Percentiles rank a stretch among this genome's conserved stretches.
These are phyloP conservation scores for Labrus mixtus DNA, from an alignment of 2,113 vertebrate species.

Conservation along the genomic window DNA sequence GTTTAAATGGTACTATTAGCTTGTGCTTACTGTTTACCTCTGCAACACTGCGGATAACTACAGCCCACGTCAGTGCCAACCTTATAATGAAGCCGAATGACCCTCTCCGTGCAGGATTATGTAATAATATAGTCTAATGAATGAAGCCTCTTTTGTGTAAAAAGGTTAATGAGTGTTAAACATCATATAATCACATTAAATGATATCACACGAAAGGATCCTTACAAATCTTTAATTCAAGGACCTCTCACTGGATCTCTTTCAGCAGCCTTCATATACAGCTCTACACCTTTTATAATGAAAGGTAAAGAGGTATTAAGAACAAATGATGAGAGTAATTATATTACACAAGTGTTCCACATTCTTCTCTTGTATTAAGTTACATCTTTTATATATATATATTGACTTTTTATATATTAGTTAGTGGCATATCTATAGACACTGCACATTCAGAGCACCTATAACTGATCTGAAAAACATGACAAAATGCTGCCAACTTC, in stretches of 20 bases:
- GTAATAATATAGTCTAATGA: neutral
- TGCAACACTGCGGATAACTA: neutral
- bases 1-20: neutral
- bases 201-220: neutral
- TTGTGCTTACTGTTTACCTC: neutral
- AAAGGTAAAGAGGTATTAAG: neutral
- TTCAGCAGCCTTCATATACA: neutral
- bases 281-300: neutral
- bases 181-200: neutral
- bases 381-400: no score
- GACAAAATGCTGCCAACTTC: no score
- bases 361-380: no score
- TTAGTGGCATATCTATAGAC: no score
- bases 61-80: neutral
- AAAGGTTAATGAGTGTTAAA: neutral
- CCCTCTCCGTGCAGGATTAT: neutral
- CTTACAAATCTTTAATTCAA: neutral
- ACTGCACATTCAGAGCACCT: neutral
- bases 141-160: no score
- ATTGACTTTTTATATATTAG: no score
- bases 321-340: neutral
- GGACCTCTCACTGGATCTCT: neutral
- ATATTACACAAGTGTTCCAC: neutral
- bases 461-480: no score
- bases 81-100: neutral